Conservation (phyloP, 2,888 invertebrate genomes). For the Xylota sylvarum region DNA sequence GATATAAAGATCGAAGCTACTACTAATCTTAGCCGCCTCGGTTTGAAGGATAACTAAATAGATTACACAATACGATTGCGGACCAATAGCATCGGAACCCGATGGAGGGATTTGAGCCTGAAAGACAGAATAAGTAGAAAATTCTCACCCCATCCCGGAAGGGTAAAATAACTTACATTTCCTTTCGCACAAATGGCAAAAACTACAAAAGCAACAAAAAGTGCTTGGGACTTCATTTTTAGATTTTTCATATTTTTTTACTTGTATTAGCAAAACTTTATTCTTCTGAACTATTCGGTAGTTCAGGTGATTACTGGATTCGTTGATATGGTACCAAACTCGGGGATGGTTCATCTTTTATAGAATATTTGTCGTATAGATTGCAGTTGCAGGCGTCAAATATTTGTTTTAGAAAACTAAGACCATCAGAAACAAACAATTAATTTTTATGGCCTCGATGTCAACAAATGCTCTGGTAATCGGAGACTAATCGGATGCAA, state of each 20-base stretch:
- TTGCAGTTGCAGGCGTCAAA: conserved; percentile 39
- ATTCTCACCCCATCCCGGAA: neutral
- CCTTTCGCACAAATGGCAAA: conserved; percentile 14
- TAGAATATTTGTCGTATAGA: conserved; percentile 36
- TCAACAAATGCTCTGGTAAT: conserved; percentile 64
- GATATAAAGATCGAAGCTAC: no score
- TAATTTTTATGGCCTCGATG: conserved; percentile 21
- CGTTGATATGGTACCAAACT: conserved; percentile 41
- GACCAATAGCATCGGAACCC: conserved; percentile 17
- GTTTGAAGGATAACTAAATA: conserved; percentile 36
- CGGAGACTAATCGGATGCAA: conserved; percentile 12
- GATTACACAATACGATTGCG: conserved; percentile 55
- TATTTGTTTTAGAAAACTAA: conserved; percentile 65
- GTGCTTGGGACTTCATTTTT: conserved; percentile 42
- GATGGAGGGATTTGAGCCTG: conserved; percentile 33
- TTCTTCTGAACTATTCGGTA: conserved; percentile 48
- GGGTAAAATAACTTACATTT: conserved; percentile 28
- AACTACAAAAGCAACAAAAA: conserved; percentile 29
- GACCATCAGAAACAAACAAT: conserved; percentile 21
- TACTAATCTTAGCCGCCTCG: conserved; percentile 48
- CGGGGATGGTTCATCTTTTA: conserved; percentile 46
- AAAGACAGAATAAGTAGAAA: neutral
- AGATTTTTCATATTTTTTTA: no score
- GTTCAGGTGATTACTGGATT: conserved; percentile 60
- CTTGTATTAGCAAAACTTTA: neutral